Evolutionary conservation across 2,888 invertebrate genomes (phyloP), one percentile per base, ranked within the genome.

Genomic region (Hirtodrosophila trivittata): DNA sequence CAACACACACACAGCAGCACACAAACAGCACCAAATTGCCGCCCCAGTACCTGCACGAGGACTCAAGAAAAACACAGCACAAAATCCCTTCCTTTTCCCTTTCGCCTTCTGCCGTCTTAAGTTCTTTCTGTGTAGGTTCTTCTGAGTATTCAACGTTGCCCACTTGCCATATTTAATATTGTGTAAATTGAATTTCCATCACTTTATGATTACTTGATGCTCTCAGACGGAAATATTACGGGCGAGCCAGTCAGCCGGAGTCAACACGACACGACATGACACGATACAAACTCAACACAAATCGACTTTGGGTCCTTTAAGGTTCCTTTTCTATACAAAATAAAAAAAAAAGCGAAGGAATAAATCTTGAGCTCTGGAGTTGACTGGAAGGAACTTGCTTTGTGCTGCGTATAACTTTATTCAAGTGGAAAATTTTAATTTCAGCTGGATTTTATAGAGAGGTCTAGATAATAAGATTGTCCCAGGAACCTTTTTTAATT

Each of bases 141-240:
- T 3, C 18, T 55, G 37, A 39, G 30, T 43, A 57, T 41, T 42
- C 46, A 37, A 60, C 58, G 39, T 41, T 38, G 38, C 55, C 58
- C 66, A 54, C 54, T 71, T 82, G 70, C 74, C 77, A 72, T 78
- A 83, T 86, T 87, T 87, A 84, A 87, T 86, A 75, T 77, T 74
- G 87, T 86, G 81, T 71, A 87, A 85, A 85, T 85, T 87, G 85
- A 87, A 85, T 85, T 85, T 86, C 87, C 85, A 85, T 84, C 82
- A 85, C 85, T 86, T 85, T 86, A 77, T 87, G 87, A 84, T 87
- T 84, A 77, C 85, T 84, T 86, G 56, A 69, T 56, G 80, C 83
- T 66, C 66, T 85, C 69, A 63, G 55, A 49, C 62, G 81, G 74
- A 86, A 86, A 75, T 63, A 59, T 70, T 65, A 68, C 59, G 52